Conservation (phyloP, 2,888 invertebrate species). For the Oeneis ivallda region DNA sequence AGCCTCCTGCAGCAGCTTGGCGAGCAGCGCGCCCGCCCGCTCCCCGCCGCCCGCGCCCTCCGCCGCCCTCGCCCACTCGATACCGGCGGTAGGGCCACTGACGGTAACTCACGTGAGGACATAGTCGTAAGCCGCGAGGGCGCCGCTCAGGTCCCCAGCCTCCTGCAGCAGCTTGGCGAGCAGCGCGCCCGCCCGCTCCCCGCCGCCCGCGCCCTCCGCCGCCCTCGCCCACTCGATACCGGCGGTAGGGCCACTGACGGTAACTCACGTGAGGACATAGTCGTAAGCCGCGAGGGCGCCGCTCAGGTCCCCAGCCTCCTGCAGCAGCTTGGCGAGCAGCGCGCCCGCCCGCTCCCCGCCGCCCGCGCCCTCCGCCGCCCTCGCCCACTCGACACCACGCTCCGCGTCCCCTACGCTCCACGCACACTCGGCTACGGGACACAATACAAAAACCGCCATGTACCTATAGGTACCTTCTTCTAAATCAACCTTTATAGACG, state of each 20-base stretch:
- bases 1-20: no score
- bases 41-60: no score
- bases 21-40: no score
- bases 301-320: constrained; percentile 83
- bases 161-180: no score
- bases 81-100: no score
- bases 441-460: neutral
- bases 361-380: constrained; percentile 86
- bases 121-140: no score
- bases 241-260: neutral
- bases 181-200: constrained; percentile 76
- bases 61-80: no score
- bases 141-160: no score
- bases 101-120: no score
- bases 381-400: constrained; percentile 87
- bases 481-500: no score
- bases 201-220: constrained; percentile 63
- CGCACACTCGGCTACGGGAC: constrained; percentile 85
- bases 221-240: no score
- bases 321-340: constrained; percentile 86
- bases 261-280: constrained; percentile 85
- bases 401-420: constrained; percentile 85
- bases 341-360: constrained; percentile 88
- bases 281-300: constrained; percentile 88
- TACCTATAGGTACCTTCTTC: no score